phyloP scores from a whole-genome alignment of 2,113 vertebrate genomes.

The Elgaria multicarinata region DNA sequence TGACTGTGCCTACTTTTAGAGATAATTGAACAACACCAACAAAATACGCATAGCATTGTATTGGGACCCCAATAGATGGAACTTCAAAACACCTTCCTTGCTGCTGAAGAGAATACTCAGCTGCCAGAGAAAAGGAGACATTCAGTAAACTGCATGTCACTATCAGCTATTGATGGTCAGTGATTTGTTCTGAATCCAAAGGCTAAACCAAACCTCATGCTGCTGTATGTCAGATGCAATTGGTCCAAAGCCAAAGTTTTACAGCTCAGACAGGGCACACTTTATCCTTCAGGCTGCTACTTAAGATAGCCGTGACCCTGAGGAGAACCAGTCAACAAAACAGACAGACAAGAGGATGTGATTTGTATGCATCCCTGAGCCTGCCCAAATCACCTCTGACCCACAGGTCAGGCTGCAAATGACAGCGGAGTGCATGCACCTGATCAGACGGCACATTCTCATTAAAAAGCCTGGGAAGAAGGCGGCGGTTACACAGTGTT shows the following conservation, averaged over 20 bases:
- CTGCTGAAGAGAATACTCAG: conserved; percentile 60
- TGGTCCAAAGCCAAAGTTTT: conserved; percentile 86
- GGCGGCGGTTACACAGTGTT: conserved; percentile 75
- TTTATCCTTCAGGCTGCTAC: conserved; percentile 87
- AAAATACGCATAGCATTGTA: conserved; percentile 47
- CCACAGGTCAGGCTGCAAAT: conserved; percentile 84
- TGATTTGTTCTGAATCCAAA: conserved; percentile 85
- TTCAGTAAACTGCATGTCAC: conserved; percentile 79
- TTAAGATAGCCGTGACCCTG: conserved; percentile 87
- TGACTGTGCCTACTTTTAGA: conserved; percentile 53
- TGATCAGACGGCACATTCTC: conserved; percentile 86
- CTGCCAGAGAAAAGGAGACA: conserved; percentile 77
- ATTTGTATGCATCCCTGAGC: conserved; percentile 86
- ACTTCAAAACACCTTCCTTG: conserved; percentile 71
- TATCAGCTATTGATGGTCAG: conserved; percentile 83
- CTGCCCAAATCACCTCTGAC: conserved; percentile 84
- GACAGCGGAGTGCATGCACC: conserved; percentile 85
- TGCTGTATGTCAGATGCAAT: conserved; percentile 84
- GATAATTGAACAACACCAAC: conserved; percentile 29
- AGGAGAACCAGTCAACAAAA: conserved; percentile 89
- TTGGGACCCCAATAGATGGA: conserved; percentile 68
- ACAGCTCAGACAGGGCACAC: conserved; percentile 83
- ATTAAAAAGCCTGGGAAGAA: conserved; percentile 83
- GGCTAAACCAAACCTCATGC: conserved; percentile 84
- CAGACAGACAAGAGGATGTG: conserved; percentile 87